Base-by-base conservation (phyloP, 30 jellyfish, hydroid and myxozoan species). In the Catostylus mosaicus region DNA sequence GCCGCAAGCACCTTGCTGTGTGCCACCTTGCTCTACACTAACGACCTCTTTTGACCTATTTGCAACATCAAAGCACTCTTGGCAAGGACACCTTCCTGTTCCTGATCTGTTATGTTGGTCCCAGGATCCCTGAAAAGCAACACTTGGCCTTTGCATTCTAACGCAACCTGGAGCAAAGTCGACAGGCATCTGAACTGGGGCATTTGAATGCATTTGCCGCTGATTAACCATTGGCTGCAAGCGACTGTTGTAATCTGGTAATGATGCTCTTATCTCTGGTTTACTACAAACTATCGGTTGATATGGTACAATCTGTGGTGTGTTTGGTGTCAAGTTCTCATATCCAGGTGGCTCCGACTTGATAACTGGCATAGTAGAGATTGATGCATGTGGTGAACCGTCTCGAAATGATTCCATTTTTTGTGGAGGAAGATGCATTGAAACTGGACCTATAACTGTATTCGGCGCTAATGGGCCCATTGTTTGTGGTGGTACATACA, bases 61-160 rank as follows among this genome's bases (percentile, higher is more conserved):
- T 0, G 72, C 20, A 26, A 48, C 9, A 32, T 23, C 36, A 56
- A 51, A 54, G 47, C 84, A 80, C 61, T 68, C 84, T 43, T 80
- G 73, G 43, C 91, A 78, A 32, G 75, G 82, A 37, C 89, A 80
- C 30, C 67, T 57, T 36, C 36, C 60, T 6, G 23, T 36, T 36
- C 36, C 60, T 6, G 23, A 23, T 26, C 67, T 77, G 20, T 52
- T 47, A 24, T 75, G 67, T 30, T 45, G 60, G 60, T 23, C 67
- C 48, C 40, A 46, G 9, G 40, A 43, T n/a, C 22, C 63, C 16
- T 77, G 88, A 43, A n/a, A 12, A 33, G 75, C 60, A 36, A 60
- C 67, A n/a, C 67, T 35, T 67, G 77, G 84, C 22, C 83, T 37
- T 11, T 51, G 71, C 36, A 47, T 10, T 23, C 65, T 32, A 0